A percentile compares a stretch with the other conserved stretches of the same genome.
These are phyloP conservation scores for Lipophrys pholis DNA, from an alignment of 2,113 vertebrate genomes.

Conservation along the genomic window DNA sequence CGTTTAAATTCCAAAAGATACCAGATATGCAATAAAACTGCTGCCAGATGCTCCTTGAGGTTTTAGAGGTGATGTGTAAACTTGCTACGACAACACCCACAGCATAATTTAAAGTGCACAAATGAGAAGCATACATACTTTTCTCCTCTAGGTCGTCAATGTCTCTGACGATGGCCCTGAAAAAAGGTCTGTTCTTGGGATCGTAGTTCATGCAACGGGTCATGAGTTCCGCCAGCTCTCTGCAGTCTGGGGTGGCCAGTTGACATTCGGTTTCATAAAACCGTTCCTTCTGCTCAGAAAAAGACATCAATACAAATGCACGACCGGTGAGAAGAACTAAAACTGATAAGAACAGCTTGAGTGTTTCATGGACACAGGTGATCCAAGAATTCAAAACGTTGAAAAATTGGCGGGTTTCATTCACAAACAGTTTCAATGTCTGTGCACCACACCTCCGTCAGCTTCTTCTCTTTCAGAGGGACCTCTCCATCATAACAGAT, in stretches of 20 bases:
- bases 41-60: neutral
- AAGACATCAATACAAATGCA: neutral
- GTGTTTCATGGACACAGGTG: neutral
- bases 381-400: neutral
- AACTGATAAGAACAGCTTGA: neutral
- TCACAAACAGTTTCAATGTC: neutral
- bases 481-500: slow-evolving; percentile 97
- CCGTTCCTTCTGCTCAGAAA: slow-evolving; percentile 90
- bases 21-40: neutral
- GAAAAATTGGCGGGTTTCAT: no score
- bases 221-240: slow-evolving; percentile 95
- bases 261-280: slow-evolving; percentile 92
- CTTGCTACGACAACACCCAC: neutral
- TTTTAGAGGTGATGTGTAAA: neutral
- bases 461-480: slow-evolving; percentile 95
- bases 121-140: slow-evolving; percentile 80
- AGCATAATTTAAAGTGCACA: neutral
- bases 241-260: slow-evolving; percentile 90
- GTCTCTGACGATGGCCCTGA: slow-evolving; percentile 96
- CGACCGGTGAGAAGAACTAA: slow-evolving; percentile 1
- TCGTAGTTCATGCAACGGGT: slow-evolving; percentile 98
- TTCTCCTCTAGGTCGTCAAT: slow-evolving; percentile 92
- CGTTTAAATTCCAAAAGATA: neutral
- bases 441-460: slow-evolving; percentile 88
- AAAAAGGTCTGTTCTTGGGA: slow-evolving; percentile 95